phyloP scores from a whole-genome alignment of 1,140 invertebrate species.

The Melanaphis sacchari region DNA sequence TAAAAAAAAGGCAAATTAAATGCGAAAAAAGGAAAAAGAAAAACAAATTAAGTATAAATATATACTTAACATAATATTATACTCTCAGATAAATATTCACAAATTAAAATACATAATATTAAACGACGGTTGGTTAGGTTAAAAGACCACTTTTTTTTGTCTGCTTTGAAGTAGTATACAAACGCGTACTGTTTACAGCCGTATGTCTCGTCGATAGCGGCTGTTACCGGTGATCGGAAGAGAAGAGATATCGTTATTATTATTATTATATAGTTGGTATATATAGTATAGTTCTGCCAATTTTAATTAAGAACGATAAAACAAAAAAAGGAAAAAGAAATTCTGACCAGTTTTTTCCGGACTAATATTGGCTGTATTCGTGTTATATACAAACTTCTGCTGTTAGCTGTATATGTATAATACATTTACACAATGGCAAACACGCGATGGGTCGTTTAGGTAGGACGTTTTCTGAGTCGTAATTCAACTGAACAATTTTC shows the following conservation, averaged over 20 bases:
- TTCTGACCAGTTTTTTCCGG: background rate
- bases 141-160: background rate
- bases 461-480: background rate
- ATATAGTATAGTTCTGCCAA: background rate
- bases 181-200: background rate
- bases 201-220: background rate
- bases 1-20: background rate
- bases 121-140: background rate
- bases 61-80: background rate
- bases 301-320: slow-evolving; percentile 28
- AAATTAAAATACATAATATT: slow-evolving; percentile 12
- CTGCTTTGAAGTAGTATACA: background rate
- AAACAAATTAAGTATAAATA: background rate
- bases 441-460: background rate
- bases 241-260: background rate
- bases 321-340: background rate
- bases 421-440: background rate
- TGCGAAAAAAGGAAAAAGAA: background rate
- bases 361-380: background rate
- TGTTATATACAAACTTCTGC: background rate
- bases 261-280: background rate
- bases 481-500: background rate
- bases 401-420: background rate
- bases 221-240: background rate
- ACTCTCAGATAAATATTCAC: background rate